Evolutionary conservation across 2,797 vertebrate genomes (phyloP), one percentile per base, ranked within the genome.

Genomic region (Premnoplex brunnescens): DNA sequence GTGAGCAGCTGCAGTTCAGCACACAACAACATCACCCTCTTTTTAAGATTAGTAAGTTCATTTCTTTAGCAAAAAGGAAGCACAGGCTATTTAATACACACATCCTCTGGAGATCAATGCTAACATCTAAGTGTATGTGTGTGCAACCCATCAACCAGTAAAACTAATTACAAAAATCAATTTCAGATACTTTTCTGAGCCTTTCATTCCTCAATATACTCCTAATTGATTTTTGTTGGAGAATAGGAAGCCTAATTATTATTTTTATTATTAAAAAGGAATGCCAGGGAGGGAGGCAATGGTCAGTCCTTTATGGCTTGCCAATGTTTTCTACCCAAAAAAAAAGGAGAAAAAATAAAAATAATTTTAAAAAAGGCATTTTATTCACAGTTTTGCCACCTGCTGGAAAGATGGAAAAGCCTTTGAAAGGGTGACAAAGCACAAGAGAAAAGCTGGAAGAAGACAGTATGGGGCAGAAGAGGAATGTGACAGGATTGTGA

Each of bases 111-210:
- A 96, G 94, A 95, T 94, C 91, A 95, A 93, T 94, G 90, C 62
- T 76, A 92, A 88, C 75, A 95, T 85, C 64, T 77, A 79, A 82
- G 91, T 0, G 0, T 88, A 87, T 49, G 69, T 76, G 77, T 4
- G 0, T 84, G 87, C 90, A 78, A 96, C 95, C 81, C 95, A 96
- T 92, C 95, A 97, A 83, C 82, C 75, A 94, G 87, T 95, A 93
- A 96, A 97, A 97, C 95, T 95, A 95, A 97, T 93, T 95, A 93
- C 85, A 83, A 94, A 96, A 97, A 95, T 97, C 95, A 96, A 84
- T 96, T 95, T 93, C 87, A 89, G 88, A 95, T 96, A 93, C 84
- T 94, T 97, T 95, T 95, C 88, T 89, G 85, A 92, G 92, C 77
- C 92, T 94, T 96, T 93, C 75, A 88, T 95, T 97, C 77, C 85